These are phyloP conservation scores for Bombus pascuorum DNA, from an alignment of 1,140 invertebrate genomes.

Conservation along the genomic window DNA sequence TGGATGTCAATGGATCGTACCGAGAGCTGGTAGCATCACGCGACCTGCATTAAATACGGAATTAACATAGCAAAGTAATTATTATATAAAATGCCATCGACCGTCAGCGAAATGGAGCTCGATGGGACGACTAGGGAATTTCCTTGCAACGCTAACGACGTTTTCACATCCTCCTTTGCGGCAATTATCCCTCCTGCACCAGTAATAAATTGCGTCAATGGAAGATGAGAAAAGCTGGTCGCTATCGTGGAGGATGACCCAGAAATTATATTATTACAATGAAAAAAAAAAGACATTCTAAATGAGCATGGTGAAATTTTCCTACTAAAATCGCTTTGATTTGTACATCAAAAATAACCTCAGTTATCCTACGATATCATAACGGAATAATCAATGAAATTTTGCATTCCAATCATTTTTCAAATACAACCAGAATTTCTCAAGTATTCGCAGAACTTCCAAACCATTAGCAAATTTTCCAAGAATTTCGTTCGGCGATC, in stretches of 20 bases:
- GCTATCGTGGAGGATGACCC: not conserved
- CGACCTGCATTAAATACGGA: not conserved
- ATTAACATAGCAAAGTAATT: constrained; percentile 34
- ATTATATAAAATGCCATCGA: constrained; percentile 23
- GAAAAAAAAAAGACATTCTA: not conserved
- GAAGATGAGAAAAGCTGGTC: not conserved
- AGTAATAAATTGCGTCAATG: too few species aligned
- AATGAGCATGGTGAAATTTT: too few species aligned
- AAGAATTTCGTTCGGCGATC: not conserved
- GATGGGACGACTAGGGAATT: not conserved
- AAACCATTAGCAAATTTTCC: not conserved
- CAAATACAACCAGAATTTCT: not conserved
- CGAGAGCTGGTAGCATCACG: not conserved
- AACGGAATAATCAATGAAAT: too few species aligned
- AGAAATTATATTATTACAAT: not conserved
- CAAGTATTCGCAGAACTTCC: not conserved
- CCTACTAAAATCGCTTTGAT: too few species aligned
- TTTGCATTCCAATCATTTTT: not conserved
- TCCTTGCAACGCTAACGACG: not conserved
- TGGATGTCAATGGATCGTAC: constrained; percentile 23
- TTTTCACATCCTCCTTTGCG: not conserved
- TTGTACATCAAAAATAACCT: too few species aligned
- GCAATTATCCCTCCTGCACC: not conserved
- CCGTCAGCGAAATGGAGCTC: not conserved
- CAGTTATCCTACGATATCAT: too few species aligned